Base-by-base conservation (phyloP, 2,888 invertebrate genomes). In the Limenitis camilla region DNA sequence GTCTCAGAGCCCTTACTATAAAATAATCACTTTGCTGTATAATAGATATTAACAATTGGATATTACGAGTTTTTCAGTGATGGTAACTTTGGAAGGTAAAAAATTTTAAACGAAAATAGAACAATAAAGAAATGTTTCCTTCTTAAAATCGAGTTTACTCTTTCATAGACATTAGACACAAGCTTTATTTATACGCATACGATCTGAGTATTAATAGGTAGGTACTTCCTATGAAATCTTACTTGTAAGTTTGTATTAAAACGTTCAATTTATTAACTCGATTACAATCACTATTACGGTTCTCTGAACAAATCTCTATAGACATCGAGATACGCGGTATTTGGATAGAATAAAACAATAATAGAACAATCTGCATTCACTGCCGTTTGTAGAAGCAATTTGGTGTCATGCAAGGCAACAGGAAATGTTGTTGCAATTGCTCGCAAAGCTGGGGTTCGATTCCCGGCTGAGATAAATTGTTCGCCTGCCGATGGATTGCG, bases 341-440 rank as follows among this genome's bases (percentile, higher is more conserved):
- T 42, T 36, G 47, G 42, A 27, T 48, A 44, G 45, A 50, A 55
- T 54, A 65, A 69, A 74, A 76, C 81, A 78, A 76, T 78, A 77
- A 81, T 76, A 70, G 76, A 75, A 80, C 78, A 78, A 79, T 82
- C 74, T 78, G 68, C 77, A 82, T 83, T 82, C 79, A 72, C 64
- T 66, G 67, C 75, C 74, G 74, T 76, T 78, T 76, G 74, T 74
- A 77, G 76, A 78, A 78, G 80, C 77, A 81, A 84, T 83, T 81
- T 80, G 71, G 78, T 76, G 72, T 78, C 75, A 74, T 74, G 77
- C 69, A 72, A 78, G 74, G 72, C 65, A 76, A 74, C 71, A 76
- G 81, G 80, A 81, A 82, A 78, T 77, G 74, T 72, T 66, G 65
- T 62, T 64, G 71, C 74, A 74, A 74, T 77, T 72, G 75, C 70